Evolutionary conservation across 2,113 vertebrate genomes (phyloP).

Genomic region (Elephas maximus): DNA sequence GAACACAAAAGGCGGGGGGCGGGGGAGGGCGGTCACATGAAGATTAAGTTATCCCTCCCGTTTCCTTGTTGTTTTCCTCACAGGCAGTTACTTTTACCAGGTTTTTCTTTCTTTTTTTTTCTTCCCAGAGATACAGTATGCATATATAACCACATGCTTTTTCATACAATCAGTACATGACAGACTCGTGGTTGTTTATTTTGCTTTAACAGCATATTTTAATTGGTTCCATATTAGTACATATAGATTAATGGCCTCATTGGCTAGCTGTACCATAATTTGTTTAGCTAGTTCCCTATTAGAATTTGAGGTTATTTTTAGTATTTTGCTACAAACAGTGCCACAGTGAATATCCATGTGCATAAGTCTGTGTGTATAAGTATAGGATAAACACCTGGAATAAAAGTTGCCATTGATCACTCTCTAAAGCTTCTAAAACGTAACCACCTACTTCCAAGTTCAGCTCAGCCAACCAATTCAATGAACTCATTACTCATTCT

Average conservation of each 20-base stretch:
- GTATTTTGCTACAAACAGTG: conserved; percentile 26
- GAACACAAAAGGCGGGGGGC: not conserved
- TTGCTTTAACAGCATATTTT: not conserved
- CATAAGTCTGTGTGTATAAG: not conserved
- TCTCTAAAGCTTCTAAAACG: conserved; percentile 37
- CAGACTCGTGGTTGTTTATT: not conserved
- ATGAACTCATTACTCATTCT: not conserved
- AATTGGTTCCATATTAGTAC: not conserved
- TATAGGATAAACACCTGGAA: not conserved
- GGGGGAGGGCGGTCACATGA: not conserved
- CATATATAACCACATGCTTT: not conserved
- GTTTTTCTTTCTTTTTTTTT: not conserved
- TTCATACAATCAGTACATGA: not conserved
- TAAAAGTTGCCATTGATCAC: not conserved
- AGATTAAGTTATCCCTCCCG: not conserved
- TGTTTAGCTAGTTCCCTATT: conserved; percentile 20
- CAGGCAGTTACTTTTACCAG: not conserved
- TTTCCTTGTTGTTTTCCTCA: not conserved
- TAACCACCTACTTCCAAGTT: not conserved
- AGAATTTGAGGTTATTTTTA: not conserved
- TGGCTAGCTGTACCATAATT: not conserved
- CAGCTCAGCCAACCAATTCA: not conserved
- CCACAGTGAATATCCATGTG: not conserved
- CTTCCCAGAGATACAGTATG: not conserved
- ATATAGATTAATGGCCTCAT: not conserved